Conservation (phyloP, 2,113 vertebrate genomes). For the Mola mola region DNA sequence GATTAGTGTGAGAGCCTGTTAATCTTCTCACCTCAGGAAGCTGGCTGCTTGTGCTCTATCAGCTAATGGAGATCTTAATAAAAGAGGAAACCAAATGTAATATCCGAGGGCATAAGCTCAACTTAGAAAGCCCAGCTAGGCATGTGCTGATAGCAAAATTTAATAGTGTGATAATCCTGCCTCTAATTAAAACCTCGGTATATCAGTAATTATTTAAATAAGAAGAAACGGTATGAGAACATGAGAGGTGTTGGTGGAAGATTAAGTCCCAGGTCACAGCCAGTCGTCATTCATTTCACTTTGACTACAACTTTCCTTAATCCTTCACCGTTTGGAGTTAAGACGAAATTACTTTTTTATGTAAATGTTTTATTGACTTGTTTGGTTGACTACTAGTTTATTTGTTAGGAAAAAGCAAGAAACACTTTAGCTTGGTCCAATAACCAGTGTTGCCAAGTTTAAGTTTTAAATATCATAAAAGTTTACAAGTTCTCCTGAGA, state of each 20-base stretch:
- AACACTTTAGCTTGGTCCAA: no score
- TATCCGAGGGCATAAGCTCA: constrained; percentile 50
- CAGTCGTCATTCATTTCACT: no score
- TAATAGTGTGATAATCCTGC: constrained; percentile 42
- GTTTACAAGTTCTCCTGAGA: no score
- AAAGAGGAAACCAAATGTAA: constrained; percentile 71
- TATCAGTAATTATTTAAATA: constrained; percentile 45
- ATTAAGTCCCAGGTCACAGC: no score
- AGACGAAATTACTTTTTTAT: no score
- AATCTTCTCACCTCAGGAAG: constrained; percentile 74
- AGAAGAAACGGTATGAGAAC: constrained; percentile 42
- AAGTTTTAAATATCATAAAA: no score
- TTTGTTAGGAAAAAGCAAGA: no score
- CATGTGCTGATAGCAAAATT: constrained; percentile 38
- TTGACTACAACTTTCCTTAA: no score
- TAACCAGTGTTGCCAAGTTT: no score
- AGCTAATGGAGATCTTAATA: constrained; percentile 73
- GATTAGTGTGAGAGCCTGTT: constrained; percentile 66
- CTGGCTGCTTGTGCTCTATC: constrained; percentile 54
- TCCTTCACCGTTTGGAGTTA: no score
- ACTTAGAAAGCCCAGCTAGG: constrained; percentile 44
- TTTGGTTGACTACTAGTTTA: no score
- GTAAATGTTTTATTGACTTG: no score
- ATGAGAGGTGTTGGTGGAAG: background rate
- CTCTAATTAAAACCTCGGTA: constrained; percentile 58